A percentile compares a stretch with the other conserved stretches of the same genome.
Conservation (phyloP, 2,888 invertebrate species). For the Cataglyphis cursor region DNA sequence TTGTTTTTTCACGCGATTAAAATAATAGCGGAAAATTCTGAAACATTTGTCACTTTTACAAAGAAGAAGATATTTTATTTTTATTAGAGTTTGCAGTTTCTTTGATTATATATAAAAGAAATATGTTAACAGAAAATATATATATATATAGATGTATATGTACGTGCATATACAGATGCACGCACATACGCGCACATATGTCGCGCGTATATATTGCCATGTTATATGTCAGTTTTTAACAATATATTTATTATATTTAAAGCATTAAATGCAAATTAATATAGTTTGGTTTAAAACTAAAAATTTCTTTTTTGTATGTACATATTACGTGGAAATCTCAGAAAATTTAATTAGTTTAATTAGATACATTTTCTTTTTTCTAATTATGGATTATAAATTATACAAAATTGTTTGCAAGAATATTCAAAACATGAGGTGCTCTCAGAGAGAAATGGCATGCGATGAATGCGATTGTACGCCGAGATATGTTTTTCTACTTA, state of each 20-base stretch:
- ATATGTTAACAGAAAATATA: background rate
- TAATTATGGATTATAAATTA: background rate
- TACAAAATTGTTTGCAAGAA: background rate
- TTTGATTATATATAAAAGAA: background rate
- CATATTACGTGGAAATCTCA: background rate
- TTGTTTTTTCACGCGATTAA: background rate
- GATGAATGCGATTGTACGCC: background rate
- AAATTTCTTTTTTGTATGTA: background rate
- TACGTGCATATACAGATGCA: background rate
- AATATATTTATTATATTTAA: background rate
- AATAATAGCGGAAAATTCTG: background rate
- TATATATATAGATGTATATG: background rate
- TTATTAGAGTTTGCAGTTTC: background rate
- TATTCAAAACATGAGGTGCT: background rate
- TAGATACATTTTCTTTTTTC: background rate
- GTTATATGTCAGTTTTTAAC: background rate
- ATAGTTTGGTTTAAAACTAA: background rate
- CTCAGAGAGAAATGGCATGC: background rate
- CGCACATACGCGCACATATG: background rate
- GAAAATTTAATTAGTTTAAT: background rate
- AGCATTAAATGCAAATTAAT: conserved; percentile 2
- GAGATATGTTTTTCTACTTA: background rate
- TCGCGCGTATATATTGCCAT: background rate
- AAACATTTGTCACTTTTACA: background rate
- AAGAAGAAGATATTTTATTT: background rate